These are phyloP conservation scores for Pampusana beccarii DNA, from an alignment of 2,113 vertebrate species.

Conservation along the genomic window DNA sequence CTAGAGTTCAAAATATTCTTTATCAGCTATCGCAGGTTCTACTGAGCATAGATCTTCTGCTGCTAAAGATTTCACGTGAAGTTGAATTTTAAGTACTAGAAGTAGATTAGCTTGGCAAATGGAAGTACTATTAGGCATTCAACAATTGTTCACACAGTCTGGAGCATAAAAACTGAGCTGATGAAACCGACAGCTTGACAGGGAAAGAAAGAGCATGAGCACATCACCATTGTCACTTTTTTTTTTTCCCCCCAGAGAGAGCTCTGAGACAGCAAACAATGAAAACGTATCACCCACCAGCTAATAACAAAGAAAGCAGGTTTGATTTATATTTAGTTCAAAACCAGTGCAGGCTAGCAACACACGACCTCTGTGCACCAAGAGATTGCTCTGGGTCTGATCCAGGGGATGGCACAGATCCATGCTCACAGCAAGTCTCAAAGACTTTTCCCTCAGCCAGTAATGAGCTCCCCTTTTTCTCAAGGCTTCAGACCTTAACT, in stretches of 20 bases:
- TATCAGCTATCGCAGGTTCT: not conserved
- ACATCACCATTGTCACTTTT: not conserved
- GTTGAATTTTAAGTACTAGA: slow-evolving; percentile 8
- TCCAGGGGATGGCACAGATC: not conserved
- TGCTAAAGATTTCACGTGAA: not conserved
- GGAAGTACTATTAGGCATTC: not conserved
- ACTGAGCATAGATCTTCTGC: not conserved
- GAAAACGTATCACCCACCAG: not conserved
- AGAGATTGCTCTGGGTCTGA: not conserved
- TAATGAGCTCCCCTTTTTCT: not conserved
- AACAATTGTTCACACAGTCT: not conserved
- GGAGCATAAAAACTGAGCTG: not conserved
- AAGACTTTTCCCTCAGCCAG: not conserved
- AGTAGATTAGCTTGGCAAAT: slow-evolving; percentile 2
- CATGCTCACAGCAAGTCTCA: not conserved
- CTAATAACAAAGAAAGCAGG: not conserved
- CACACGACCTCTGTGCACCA: not conserved
- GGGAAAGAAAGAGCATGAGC: not conserved
- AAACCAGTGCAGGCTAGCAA: not conserved
- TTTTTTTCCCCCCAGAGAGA: not conserved
- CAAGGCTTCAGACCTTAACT: not conserved
- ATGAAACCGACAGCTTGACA: not conserved
- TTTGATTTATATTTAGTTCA: not conserved
- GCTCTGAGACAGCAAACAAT: not conserved
- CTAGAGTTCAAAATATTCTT: slow-evolving; percentile 4